Base-by-base conservation (phyloP, 2,888 invertebrate genomes). In the Perizoma flavofasciatum region DNA sequence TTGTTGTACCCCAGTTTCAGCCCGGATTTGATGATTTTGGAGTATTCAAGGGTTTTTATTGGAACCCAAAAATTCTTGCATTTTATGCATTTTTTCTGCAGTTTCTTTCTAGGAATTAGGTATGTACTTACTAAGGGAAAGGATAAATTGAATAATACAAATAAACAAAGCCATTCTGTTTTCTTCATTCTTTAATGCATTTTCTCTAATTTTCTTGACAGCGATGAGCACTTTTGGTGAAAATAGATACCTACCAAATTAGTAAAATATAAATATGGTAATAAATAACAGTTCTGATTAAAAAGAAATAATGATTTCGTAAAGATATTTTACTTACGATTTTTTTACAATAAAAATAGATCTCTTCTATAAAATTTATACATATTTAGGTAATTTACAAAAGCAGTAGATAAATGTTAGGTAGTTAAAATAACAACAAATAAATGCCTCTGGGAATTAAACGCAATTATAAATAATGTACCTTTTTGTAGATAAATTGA, bases 191-290 rank as follows among this genome's bases (percentile, higher is more conserved):
- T 92, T 72, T 92, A 92, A 92, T 92, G 92, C 92, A 89, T 89
- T 92, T 92, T 92, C 83, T 86, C 92, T 92, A 92, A 92, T 89
- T 90, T 91, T 92, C 88, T 92, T 90, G 94, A 94, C 93, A 94
- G 94, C 94, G 93, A 93, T 94, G 94, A 94, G 94, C 94, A 94
- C 94, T 94, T 94, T 94, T 93, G 94, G 94, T 94, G 94, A 94
- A 94, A 94, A 89, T 89, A 92, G 91, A 86, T 89, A 89, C 87
- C 87, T 89, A 89, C 87, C 87, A 89, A 89, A 88, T 88, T 79
- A 89, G 82, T 87, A 83, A 83, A 87, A 84, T 83, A 82, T 82
- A 54, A 39, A 54, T 50, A 50, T 49, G 75, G 7, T 83, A 86
- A 83, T 85, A 87, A 86, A 85, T 83, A 89, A 89, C 88, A 88